Percentiles rank a stretch among this genome's conserved stretches.
These are phyloP conservation scores for Drosophila hamatofila DNA, from an alignment of 2,888 invertebrate species.

Conservation along the genomic window DNA sequence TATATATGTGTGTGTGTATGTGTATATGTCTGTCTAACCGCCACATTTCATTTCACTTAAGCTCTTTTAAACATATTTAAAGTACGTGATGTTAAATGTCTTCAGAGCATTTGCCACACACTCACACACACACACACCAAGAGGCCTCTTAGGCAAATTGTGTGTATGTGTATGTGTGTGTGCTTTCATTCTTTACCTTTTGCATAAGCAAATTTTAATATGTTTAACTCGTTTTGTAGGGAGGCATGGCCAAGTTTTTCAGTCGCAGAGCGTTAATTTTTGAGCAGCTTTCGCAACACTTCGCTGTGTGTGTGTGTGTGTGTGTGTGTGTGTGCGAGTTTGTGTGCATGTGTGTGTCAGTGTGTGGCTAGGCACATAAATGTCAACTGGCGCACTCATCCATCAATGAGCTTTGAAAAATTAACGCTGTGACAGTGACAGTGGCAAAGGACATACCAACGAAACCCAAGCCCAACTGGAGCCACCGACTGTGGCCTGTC, in stretches of 20 bases:
- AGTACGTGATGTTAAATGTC: slow-evolving; percentile 78
- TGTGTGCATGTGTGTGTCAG: slow-evolving; percentile 37
- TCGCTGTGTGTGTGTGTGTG: slow-evolving; percentile 6
- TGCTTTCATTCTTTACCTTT: slow-evolving; percentile 54
- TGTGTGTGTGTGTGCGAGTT: slow-evolving; percentile 22
- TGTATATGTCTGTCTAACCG: slow-evolving; percentile 23
- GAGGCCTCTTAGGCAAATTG: slow-evolving; percentile 1
- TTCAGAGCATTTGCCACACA: slow-evolving; percentile 57
- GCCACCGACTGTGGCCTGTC: slow-evolving; percentile 59
- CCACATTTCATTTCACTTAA: slow-evolving; percentile 74
- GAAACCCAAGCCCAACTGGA: background rate
- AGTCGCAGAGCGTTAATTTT: slow-evolving; percentile 72
- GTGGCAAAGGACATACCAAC: slow-evolving; percentile 65
- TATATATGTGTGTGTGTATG: background rate
- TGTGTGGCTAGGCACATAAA: slow-evolving; percentile 74
- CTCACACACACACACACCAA: background rate
- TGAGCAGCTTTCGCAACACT: slow-evolving; percentile 44
- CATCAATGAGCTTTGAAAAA: slow-evolving; percentile 80
- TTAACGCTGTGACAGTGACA: slow-evolving; percentile 76
- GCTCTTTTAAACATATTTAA: slow-evolving; percentile 80
- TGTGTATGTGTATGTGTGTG: slow-evolving; percentile 19
- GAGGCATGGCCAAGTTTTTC: slow-evolving; percentile 32
- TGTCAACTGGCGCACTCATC: slow-evolving; percentile 77
- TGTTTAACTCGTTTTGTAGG: slow-evolving; percentile 77
- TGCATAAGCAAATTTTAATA: slow-evolving; percentile 80